Percentiles rank a stretch among this genome's conserved stretches.
phyloP scores from a whole-genome alignment of 2,797 vertebrate genomes.

The Echeneis naucrates region DNA sequence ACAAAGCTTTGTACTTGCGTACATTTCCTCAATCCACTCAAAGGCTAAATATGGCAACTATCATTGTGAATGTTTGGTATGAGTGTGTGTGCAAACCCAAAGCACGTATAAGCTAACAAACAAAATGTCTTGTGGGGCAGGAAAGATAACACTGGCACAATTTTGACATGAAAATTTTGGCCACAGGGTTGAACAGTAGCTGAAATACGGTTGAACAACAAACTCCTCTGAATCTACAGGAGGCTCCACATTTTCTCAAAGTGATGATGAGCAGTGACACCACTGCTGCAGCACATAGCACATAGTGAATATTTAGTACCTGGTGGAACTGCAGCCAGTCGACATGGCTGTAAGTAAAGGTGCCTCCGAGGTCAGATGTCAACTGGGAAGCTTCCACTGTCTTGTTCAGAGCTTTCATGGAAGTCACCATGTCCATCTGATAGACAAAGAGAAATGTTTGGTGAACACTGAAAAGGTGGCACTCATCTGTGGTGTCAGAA shows the following conservation, averaged over 20 bases:
- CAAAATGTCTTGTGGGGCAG: neutral
- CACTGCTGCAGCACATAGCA: slow-evolving; percentile 9
- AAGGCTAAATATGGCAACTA: neutral
- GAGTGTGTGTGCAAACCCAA: slow-evolving; percentile 5
- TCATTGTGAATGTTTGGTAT: slow-evolving; percentile 17
- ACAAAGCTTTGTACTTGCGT: slow-evolving; percentile 1
- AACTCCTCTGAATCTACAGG: neutral
- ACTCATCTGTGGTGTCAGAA: neutral
- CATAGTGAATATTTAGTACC: slow-evolving; percentile 79
- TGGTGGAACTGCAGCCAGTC: slow-evolving; percentile 96
- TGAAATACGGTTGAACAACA: slow-evolving; percentile 1
- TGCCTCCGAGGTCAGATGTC: slow-evolving; percentile 88
- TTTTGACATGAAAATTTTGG: neutral
- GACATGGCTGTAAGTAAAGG: slow-evolving; percentile 89
- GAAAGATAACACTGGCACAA: neutral
- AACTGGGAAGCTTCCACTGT: slow-evolving; percentile 89
- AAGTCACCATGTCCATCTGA: slow-evolving; percentile 91
- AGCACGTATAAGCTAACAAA: neutral
- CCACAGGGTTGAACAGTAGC: neutral
- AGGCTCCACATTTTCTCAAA: slow-evolving; percentile 24
- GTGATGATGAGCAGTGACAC: neutral
- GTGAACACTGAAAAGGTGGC: neutral
- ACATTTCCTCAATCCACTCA: neutral
- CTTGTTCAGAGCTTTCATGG: slow-evolving; percentile 90
- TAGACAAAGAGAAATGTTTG: slow-evolving; percentile 11